Percentiles rank a stretch among this genome's conserved stretches.
Conservation (phyloP, 2,888 invertebrate genomes). For the Anorthoa munda region DNA sequence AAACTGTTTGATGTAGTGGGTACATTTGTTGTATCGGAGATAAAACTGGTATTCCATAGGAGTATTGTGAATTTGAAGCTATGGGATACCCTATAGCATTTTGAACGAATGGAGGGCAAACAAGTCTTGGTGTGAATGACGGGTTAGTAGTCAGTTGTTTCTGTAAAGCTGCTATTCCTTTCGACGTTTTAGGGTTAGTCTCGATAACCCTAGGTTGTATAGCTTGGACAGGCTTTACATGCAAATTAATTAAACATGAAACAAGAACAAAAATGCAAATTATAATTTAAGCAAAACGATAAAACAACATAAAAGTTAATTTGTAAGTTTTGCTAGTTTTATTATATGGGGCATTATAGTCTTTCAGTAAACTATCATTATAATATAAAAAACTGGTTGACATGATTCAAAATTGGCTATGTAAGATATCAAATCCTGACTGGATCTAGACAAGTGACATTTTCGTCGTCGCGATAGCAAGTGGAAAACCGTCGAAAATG, state of each 20-base stretch:
- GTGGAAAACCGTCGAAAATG: no score
- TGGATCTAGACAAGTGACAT: no score
- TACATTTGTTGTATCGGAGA: constrained; percentile 88
- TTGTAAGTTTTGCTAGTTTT: constrained; percentile 44
- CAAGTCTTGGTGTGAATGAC: constrained; percentile 87
- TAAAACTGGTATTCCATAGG: constrained; percentile 83
- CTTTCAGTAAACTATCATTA: constrained; percentile 31
- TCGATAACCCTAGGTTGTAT: constrained; percentile 90
- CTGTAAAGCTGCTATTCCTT: constrained; percentile 85
- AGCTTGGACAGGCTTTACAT: constrained; percentile 90
- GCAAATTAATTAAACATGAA: constrained; percentile 82
- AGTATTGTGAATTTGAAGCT: constrained; percentile 75
- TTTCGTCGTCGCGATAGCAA: no score
- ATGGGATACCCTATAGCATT: constrained; percentile 80
- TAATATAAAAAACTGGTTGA: not conserved
- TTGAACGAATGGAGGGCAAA: constrained; percentile 88
- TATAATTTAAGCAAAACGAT: constrained; percentile 75
- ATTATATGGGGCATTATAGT: constrained; percentile 4
- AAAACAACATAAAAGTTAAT: constrained; percentile 45
- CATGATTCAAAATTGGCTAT: not conserved
- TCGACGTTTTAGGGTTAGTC: constrained; percentile 80
- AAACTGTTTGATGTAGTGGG: constrained; percentile 85
- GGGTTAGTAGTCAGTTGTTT: constrained; percentile 89
- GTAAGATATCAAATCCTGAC: not conserved
- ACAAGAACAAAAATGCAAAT: constrained; percentile 83